These are phyloP conservation scores for Orthosia cruda DNA, from an alignment of 2,888 invertebrate genomes.

Conservation along the genomic window DNA sequence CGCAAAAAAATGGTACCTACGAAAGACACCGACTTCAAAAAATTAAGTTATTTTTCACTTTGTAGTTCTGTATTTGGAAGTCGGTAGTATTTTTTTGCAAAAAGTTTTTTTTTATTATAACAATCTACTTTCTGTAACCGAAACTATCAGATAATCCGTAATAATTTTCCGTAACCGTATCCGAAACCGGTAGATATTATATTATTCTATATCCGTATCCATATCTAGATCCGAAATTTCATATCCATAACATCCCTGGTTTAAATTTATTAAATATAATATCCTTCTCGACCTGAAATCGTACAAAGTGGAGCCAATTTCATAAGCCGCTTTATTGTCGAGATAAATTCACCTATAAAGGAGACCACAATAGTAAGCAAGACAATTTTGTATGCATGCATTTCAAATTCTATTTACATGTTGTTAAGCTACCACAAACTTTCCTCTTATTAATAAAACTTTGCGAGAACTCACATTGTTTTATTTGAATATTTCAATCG, in stretches of 20 bases:
- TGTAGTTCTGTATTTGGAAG: too few relatives aligned
- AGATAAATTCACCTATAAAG: constrained; percentile 20
- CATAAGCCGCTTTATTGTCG: constrained; percentile 17
- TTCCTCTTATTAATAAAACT: constrained; percentile 55
- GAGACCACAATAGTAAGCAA: constrained; percentile 19
- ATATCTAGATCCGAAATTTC: too few relatives aligned
- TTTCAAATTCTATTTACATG: constrained; percentile 41
- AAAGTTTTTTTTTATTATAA: too few relatives aligned
- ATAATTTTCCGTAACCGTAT: too few relatives aligned
- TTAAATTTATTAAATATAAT: constrained; percentile 35
- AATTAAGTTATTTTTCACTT: too few relatives aligned
- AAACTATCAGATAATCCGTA: too few relatives aligned
- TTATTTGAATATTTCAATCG: constrained; percentile 51
- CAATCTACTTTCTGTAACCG: too few relatives aligned
- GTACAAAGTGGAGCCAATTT: constrained; percentile 26
- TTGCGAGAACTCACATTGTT: constrained; percentile 45
- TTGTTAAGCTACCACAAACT: constrained; percentile 29
- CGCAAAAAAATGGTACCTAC: too few relatives aligned
- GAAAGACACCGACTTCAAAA: too few relatives aligned
- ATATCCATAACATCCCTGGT: background rate
- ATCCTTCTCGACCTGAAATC: constrained; percentile 6
- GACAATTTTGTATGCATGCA: constrained; percentile 37
- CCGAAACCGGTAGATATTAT: too few relatives aligned
- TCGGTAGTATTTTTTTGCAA: too few relatives aligned
- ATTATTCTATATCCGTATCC: too few relatives aligned